Evolutionary conservation across 1,140 invertebrate species (phyloP).

Genomic region (Musca vetustissima): DNA sequence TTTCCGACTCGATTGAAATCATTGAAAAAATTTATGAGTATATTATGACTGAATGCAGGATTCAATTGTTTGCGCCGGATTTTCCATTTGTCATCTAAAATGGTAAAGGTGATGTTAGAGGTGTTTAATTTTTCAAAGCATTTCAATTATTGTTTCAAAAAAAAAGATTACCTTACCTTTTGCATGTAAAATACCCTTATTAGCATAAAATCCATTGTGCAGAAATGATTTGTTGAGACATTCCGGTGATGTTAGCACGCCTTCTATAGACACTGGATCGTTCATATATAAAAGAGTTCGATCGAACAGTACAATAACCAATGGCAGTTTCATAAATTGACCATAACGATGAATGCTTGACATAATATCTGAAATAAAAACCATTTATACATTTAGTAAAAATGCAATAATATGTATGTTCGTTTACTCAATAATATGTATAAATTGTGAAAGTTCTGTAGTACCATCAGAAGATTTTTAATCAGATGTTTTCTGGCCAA

Average conservation of each 20-base stretch:
- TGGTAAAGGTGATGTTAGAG: too few species aligned
- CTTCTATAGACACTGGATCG: conserved; percentile 47
- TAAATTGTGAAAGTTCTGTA: too few species aligned
- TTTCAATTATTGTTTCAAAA: too few species aligned
- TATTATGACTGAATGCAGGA: conserved; percentile 49
- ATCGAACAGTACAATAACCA: conserved; percentile 44
- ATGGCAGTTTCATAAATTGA: conserved; percentile 36
- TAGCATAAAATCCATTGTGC: conserved; percentile 50
- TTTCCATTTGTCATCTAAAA: conserved; percentile 45
- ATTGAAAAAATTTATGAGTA: conserved; percentile 47
- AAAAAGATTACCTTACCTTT: conserved; percentile 37
- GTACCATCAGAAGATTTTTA: too few species aligned
- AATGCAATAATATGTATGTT: too few species aligned
- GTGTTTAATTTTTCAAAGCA: too few species aligned
- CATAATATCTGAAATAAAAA: conserved; percentile 40
- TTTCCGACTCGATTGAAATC: conserved; percentile 48
- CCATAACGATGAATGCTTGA: conserved; percentile 40
- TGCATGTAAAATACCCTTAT: conserved; percentile 44
- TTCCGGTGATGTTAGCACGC: conserved; percentile 45
- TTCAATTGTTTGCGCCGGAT: conserved; percentile 47
- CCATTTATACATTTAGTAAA: too few species aligned
- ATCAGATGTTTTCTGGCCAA: too few species aligned
- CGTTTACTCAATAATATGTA: too few species aligned
- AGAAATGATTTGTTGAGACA: conserved; percentile 50
- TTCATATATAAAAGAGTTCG: conserved; percentile 46